Conservation (phyloP, 2,888 invertebrate genomes). For the Hyalella azteca region DNA sequence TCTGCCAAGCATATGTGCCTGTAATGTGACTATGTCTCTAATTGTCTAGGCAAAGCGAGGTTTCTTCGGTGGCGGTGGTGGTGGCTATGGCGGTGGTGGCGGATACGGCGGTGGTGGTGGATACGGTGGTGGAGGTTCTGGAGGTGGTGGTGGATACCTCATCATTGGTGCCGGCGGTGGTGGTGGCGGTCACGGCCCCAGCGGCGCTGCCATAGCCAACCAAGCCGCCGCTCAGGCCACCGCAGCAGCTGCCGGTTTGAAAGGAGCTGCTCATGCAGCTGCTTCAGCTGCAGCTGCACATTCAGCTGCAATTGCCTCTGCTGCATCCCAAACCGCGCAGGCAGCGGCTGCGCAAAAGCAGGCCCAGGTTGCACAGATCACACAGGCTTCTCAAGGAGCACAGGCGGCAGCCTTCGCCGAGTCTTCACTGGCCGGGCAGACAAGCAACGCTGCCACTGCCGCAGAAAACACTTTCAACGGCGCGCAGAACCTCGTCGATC, state of each 20-base stretch:
- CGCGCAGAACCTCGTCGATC: slow-evolving; percentile 35
- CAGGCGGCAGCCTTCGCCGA: slow-evolving; percentile 53
- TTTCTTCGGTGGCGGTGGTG: not conserved
- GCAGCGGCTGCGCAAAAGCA: slow-evolving; percentile 48
- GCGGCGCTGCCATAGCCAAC: slow-evolving; percentile 44
- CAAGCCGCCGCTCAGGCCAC: slow-evolving; percentile 51
- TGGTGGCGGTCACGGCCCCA: slow-evolving; percentile 42
- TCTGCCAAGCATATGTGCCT: not conserved
- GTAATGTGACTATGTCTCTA: not conserved
- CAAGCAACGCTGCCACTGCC: slow-evolving; percentile 42
- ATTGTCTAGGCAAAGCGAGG: not conserved
- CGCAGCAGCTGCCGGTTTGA: slow-evolving; percentile 48
- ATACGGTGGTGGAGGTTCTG: slow-evolving; percentile 39
- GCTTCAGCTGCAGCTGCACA: slow-evolving; percentile 44
- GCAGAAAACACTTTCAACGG: slow-evolving; percentile 43
- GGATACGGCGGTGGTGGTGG: slow-evolving; percentile 25
- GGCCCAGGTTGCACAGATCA: slow-evolving; percentile 45
- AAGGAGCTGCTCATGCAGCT: slow-evolving; percentile 44
- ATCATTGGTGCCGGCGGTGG: slow-evolving; percentile 38
- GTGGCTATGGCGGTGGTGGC: not conserved
- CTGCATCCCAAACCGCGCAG: slow-evolving; percentile 45
- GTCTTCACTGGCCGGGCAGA: slow-evolving; percentile 44
- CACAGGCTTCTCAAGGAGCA: slow-evolving; percentile 50
- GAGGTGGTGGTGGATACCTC: slow-evolving; percentile 37
- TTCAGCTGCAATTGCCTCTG: slow-evolving; percentile 43